A percentile compares a stretch with the other conserved stretches of the same genome.
These are phyloP conservation scores for Enoplolaimus lenunculus DNA, from an alignment of 2,888 invertebrate genomes.

Conservation along the genomic window DNA sequence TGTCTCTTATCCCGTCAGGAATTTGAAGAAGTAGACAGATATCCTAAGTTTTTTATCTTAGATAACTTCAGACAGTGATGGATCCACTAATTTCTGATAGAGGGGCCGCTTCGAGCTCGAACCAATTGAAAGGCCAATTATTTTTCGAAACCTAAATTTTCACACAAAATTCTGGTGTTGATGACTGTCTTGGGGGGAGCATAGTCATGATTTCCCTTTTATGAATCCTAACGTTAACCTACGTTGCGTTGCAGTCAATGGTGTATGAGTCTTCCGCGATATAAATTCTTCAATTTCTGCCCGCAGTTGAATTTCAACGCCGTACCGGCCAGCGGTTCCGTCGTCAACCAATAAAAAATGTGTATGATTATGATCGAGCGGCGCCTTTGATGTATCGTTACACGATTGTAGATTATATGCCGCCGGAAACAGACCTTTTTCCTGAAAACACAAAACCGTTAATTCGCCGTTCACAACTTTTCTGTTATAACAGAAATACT, in stretches of 20 bases:
- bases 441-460: constrained; percentile 7
- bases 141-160: too few species aligned
- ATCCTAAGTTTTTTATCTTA: too few species aligned
- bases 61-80: too few species aligned
- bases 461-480: background rate
- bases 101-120: too few species aligned
- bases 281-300: constrained; percentile 24
- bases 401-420: constrained; percentile 20
- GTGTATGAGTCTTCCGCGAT: background rate
- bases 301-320: constrained; percentile 25
- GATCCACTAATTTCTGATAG: too few species aligned
- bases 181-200: too few species aligned
- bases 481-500: background rate
- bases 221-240: background rate
- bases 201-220: too few species aligned
- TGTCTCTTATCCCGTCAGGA: too few species aligned
- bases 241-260: background rate
- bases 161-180: too few species aligned
- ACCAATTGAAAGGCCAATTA: too few species aligned
- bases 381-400: constrained; percentile 27
- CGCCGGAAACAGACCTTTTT: constrained; percentile 21
- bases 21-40: too few species aligned
- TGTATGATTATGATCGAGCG: constrained; percentile 42
- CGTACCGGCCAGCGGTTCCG: constrained; percentile 38
- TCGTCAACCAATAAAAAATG: constrained; percentile 43